These are phyloP conservation scores for Micronycteris hirsuta DNA, from an alignment of 2,113 vertebrate species.

Conservation along the genomic window DNA sequence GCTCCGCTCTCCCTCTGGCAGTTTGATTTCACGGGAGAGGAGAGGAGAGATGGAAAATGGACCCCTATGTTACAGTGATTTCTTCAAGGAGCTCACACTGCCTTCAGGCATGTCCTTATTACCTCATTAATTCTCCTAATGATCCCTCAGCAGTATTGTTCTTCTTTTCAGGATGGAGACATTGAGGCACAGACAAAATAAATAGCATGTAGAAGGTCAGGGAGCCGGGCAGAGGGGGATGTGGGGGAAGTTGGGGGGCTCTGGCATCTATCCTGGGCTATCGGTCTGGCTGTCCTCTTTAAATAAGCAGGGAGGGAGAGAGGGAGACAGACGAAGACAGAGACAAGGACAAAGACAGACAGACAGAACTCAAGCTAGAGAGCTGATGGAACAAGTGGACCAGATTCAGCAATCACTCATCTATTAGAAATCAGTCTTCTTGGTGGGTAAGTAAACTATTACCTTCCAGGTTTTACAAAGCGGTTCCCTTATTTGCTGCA, in stretches of 20 bases:
- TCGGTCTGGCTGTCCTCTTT: not conserved
- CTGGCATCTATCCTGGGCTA: not conserved
- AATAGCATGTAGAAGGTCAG: not conserved
- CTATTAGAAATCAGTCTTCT: not conserved
- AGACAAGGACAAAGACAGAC: not conserved
- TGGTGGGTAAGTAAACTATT: not conserved
- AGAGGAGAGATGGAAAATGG: not conserved
- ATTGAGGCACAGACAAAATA: constrained; percentile 39
- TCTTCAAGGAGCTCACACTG: not conserved
- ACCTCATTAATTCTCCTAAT: constrained; percentile 9
- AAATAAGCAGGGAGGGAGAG: no score
- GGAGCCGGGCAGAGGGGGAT: not conserved
- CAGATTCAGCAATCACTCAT: not conserved
- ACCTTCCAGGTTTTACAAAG: not conserved
- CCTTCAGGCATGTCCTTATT: constrained; percentile 9
- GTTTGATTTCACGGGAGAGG: not conserved
- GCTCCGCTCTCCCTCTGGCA: not conserved
- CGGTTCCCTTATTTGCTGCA: rapidly evolving
- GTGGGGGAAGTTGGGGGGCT: rapidly evolving
- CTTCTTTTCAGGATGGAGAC: constrained; percentile 11
- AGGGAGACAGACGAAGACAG: no score
- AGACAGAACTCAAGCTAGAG: not conserved
- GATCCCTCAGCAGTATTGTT: not conserved
- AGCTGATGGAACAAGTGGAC: not conserved
- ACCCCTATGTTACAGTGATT: not conserved